These are phyloP conservation scores for Channa maculata DNA, from an alignment of 2,113 vertebrate genomes.

Conservation along the genomic window DNA sequence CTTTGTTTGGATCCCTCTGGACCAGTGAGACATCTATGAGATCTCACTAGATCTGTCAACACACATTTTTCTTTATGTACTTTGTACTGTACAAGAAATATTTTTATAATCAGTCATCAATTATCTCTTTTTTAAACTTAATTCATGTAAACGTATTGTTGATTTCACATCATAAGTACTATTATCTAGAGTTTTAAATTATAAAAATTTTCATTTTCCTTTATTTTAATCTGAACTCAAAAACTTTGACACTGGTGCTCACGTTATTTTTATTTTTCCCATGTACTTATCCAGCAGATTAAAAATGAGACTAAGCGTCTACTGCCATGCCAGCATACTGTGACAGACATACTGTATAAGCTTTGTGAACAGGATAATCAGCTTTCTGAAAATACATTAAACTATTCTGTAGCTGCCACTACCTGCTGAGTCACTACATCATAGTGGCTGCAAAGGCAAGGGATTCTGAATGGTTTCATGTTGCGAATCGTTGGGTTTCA, in stretches of 20 bases:
- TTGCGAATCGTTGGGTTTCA: slow-evolving; percentile 26
- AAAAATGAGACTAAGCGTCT: background rate
- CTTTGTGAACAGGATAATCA: slow-evolving; percentile 39
- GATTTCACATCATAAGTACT: background rate
- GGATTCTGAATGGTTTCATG: slow-evolving; percentile 31
- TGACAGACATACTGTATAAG: too few species aligned
- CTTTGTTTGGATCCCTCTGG: slow-evolving; percentile 3
- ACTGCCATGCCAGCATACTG: too few species aligned
- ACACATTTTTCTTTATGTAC: background rate
- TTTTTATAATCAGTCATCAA: background rate
- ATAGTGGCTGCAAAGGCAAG: slow-evolving; percentile 14
- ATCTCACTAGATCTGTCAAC: background rate
- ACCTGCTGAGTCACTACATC: slow-evolving; percentile 54
- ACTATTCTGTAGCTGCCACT: slow-evolving; percentile 20
- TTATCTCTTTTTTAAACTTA: background rate
- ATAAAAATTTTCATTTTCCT: too few species aligned
- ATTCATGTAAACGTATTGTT: background rate
- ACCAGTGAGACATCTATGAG: slow-evolving; percentile 10
- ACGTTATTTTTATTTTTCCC: too few species aligned
- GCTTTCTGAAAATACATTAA: slow-evolving; percentile 36
- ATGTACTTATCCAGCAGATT: background rate
- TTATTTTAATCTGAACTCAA: too few species aligned
- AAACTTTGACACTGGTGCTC: too few species aligned
- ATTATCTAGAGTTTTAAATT: too few species aligned
- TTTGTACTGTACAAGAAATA: background rate